phyloP scores from a whole-genome alignment of 1,140 invertebrate species.

The Leptopilina boulardi region DNA sequence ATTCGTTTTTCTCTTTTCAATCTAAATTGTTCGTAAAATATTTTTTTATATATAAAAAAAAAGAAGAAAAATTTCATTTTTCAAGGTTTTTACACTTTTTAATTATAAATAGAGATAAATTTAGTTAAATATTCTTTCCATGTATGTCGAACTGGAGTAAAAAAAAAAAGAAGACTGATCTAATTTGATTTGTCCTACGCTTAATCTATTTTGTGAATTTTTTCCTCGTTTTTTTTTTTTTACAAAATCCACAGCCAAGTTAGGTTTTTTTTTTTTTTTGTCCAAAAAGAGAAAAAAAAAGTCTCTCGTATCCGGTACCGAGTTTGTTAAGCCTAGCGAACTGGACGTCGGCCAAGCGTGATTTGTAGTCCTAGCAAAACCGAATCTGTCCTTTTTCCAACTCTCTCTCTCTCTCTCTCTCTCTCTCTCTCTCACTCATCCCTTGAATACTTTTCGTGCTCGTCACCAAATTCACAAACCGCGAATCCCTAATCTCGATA shows the following conservation, averaged over 20 bases:
- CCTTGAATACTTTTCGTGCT: not conserved
- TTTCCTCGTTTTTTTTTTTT: not conserved
- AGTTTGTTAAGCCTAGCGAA: slow-evolving; percentile 27
- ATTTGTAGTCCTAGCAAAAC: slow-evolving; percentile 23
- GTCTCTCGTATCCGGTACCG: slow-evolving; percentile 4
- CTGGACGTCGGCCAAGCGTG: slow-evolving; percentile 32
- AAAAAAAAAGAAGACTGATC: too few species aligned
- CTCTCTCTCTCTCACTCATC: not conserved
- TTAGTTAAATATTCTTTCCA: too few species aligned
- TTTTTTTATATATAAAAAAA: too few species aligned
- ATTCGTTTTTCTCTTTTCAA: too few species aligned
- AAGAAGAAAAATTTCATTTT: too few species aligned
- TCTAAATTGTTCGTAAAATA: too few species aligned
- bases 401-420: not conserved
- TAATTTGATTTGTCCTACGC: not conserved
- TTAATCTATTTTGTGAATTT: slow-evolving; percentile 12
- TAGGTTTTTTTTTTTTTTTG: slow-evolving; percentile 19
- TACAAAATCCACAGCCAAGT: not conserved
- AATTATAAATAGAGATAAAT: too few species aligned
- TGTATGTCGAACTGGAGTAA: too few species aligned
- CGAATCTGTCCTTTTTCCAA: not conserved
- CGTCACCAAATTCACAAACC: slow-evolving; percentile 16
- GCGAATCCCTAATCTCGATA: not conserved
- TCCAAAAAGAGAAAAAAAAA: too few species aligned
- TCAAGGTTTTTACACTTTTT: too few species aligned